Conservation (phyloP, 2,888 invertebrate species). For the Drosophila percnosoma region DNA sequence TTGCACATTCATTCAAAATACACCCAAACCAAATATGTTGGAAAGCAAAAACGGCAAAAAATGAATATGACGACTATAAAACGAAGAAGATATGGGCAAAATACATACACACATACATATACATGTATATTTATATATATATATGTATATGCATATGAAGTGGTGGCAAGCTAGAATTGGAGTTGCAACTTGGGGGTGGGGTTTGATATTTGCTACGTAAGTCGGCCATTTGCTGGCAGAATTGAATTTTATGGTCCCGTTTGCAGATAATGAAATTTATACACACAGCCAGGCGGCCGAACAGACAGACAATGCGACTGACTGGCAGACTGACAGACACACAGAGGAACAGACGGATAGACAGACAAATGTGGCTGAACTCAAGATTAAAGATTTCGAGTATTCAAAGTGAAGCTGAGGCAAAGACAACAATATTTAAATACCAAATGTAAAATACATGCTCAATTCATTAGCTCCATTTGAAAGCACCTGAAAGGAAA, state of each 20-base stretch:
- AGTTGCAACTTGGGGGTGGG: conserved; percentile 1
- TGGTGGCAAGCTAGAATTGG: neutral
- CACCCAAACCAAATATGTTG: conserved; percentile 38
- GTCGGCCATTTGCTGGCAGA: conserved; percentile 43
- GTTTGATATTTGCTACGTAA: conserved; percentile 13
- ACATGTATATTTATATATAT: neutral
- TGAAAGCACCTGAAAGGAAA: neutral
- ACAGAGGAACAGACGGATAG: neutral
- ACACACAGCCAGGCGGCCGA: conserved; percentile 16
- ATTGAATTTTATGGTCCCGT: conserved; percentile 74
- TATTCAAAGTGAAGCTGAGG: neutral
- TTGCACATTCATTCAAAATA: conserved; percentile 76
- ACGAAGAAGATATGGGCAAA: neutral
- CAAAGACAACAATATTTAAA: neutral
- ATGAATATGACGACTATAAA: conserved; percentile 11
- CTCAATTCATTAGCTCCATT: neutral
- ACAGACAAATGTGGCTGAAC: conserved; percentile 6
- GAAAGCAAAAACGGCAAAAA: conserved; percentile 13
- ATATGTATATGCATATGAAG: neutral
- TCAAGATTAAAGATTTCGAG: neutral
- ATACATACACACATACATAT: neutral
- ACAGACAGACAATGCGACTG: conserved; percentile 20
- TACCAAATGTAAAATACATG: neutral
- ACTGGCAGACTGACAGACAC: conserved; percentile 14
- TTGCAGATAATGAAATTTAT: conserved; percentile 78